Conservation (phyloP, 2,113 vertebrate genomes). For the Forbesichthys agassizii region DNA sequence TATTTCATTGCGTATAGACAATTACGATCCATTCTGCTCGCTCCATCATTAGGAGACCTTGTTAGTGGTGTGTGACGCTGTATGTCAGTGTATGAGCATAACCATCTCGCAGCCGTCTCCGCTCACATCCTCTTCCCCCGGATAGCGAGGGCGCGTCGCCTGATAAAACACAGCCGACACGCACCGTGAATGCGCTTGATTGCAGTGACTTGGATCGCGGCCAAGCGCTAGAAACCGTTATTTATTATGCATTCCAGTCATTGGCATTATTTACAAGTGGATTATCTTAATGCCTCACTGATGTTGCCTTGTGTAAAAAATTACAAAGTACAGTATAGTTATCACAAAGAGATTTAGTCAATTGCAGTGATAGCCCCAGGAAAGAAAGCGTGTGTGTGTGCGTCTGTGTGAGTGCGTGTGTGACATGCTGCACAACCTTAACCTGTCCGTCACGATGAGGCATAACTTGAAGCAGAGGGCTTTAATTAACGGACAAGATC, state of each 20-base stretch:
- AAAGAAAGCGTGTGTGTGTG: constrained; percentile 7
- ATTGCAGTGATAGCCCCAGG: background rate
- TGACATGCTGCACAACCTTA: background rate
- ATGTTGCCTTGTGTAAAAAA: constrained; percentile 23
- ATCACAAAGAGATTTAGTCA: no score
- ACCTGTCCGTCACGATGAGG: constrained; percentile 23
- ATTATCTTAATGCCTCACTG: constrained; percentile 13
- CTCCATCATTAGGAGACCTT: constrained; percentile 47
- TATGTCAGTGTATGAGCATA: constrained; percentile 52
- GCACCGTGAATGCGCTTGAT: constrained; percentile 47
- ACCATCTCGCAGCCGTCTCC: constrained; percentile 52
- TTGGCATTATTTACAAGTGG: constrained; percentile 23
- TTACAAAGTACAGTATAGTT: background rate
- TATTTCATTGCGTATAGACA: constrained; percentile 40
- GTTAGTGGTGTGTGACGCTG: constrained; percentile 46
- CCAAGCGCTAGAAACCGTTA: constrained; percentile 28
- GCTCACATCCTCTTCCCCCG: constrained; percentile 43
- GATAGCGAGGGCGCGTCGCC: constrained; percentile 39
- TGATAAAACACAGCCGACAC: constrained; percentile 61
- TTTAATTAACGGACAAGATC: constrained; percentile 51
- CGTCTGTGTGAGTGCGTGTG: background rate
- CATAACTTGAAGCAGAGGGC: constrained; percentile 18
- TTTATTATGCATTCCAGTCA: constrained; percentile 23
- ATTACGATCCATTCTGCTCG: constrained; percentile 43
- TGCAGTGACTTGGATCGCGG: constrained; percentile 24